Percentiles rank a stretch among this genome's conserved stretches.
phyloP scores from a whole-genome alignment of 2,888 invertebrate genomes.

The Bugulina stolonifera region DNA sequence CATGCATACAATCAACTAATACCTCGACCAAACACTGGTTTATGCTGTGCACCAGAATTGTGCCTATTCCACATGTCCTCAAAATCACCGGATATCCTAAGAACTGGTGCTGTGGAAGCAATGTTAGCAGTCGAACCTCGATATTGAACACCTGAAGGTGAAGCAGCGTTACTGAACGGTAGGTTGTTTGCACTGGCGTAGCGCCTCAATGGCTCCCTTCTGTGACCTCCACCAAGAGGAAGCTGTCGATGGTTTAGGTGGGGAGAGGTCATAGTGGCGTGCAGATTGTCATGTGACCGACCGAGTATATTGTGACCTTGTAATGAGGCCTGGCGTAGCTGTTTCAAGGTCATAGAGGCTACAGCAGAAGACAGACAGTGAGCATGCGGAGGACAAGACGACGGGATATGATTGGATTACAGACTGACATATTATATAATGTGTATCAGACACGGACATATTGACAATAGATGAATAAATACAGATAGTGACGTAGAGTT shows the following conservation, averaged over 20 bases:
- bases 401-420: neutral
- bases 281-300: slow-evolving; percentile 16
- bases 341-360: slow-evolving; percentile 11
- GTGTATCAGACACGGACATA: too few species aligned
- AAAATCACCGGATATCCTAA: slow-evolving; percentile 22
- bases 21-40: slow-evolving; percentile 19
- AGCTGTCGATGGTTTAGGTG: neutral
- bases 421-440: too few species aligned
- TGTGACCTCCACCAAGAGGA: neutral
- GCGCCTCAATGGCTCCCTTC: slow-evolving; percentile 16
- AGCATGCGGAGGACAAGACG: neutral
- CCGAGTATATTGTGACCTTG: slow-evolving; percentile 20
- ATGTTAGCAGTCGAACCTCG: slow-evolving; percentile 6
- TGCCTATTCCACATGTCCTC: slow-evolving; percentile 23
- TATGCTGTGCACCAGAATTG: neutral
- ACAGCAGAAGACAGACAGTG: slow-evolving; percentile 16
- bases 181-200: slow-evolving; percentile 19
- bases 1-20: slow-evolving; percentile 9
- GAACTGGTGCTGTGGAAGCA: slow-evolving; percentile 6
- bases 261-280: neutral
- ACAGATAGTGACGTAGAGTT: too few species aligned
- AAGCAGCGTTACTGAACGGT: slow-evolving; percentile 7
- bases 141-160: neutral
- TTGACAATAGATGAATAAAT: too few species aligned
- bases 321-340: slow-evolving; percentile 5